phyloP scores from a whole-genome alignment of 2,797 vertebrate genomes.

The Lophius americanus region DNA sequence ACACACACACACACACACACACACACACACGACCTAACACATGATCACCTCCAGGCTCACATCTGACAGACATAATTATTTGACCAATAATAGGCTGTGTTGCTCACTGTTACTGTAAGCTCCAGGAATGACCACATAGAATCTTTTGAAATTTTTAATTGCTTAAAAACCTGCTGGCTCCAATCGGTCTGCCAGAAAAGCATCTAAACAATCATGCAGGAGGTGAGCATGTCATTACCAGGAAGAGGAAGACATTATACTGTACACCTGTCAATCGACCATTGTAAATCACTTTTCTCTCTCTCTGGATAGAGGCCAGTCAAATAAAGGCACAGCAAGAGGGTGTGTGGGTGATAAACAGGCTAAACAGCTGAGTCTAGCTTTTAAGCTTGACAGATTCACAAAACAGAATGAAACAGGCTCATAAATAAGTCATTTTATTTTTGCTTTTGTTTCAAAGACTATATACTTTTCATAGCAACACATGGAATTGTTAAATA shows the following conservation, averaged over 20 bases:
- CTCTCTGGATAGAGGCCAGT: conserved; percentile 80
- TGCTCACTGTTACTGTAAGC: conserved; percentile 32
- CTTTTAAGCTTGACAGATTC: conserved; percentile 61
- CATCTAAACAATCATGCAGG: conserved; percentile 41
- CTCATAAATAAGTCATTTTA: conserved; percentile 97
- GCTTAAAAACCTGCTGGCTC: conserved; percentile 38
- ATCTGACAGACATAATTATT: conserved; percentile 23
- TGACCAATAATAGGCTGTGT: conserved; percentile 21
- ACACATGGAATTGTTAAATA: conserved; percentile 92
- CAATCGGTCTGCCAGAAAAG: conserved; percentile 29
- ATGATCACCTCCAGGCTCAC: neutral
- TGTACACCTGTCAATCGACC: conserved; percentile 64
- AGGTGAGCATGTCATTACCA: conserved; percentile 53
- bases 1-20: too few species aligned
- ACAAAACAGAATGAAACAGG: conserved; percentile 59
- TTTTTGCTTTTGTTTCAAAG: conserved; percentile 85
- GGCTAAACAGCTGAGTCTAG: conserved; percentile 78
- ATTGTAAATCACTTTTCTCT: conserved; percentile 69
- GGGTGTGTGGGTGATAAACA: conserved; percentile 83
- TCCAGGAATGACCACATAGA: conserved; percentile 51
- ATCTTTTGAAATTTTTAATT: conserved; percentile 40
- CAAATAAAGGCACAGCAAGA: conserved; percentile 77
- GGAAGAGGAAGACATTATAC: conserved; percentile 67
- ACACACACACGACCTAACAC: neutral
- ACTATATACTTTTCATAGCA: conserved; percentile 88